phyloP scores from a whole-genome alignment of 2,797 vertebrate genomes.

The Pipistrellus pygmaeus region DNA sequence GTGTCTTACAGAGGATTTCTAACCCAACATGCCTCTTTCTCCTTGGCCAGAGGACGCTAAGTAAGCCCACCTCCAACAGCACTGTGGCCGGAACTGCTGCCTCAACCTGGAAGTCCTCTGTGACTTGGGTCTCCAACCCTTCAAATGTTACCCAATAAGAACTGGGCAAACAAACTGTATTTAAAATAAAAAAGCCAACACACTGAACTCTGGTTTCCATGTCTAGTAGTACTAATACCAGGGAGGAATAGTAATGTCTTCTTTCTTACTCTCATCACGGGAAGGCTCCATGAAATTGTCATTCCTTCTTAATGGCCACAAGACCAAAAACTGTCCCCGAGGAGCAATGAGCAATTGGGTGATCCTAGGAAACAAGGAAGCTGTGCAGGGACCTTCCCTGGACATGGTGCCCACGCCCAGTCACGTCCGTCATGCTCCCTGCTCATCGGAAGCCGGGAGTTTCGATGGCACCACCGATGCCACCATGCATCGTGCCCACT shows the following conservation, averaged over 20 bases:
- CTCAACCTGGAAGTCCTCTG: background rate
- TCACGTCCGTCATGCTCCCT: background rate
- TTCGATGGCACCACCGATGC: background rate
- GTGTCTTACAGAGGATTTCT: background rate
- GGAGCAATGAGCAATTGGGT: background rate
- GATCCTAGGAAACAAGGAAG: background rate
- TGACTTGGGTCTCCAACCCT: background rate
- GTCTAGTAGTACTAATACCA: background rate
- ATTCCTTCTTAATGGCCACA: background rate
- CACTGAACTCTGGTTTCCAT: background rate
- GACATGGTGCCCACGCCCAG: fast-evolving
- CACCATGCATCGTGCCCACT: background rate
- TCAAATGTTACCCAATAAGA: background rate
- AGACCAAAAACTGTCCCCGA: constrained; percentile 10
- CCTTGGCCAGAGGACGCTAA: background rate
- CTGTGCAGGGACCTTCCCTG: background rate
- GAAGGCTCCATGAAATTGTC: constrained; percentile 11
- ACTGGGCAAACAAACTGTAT: background rate
- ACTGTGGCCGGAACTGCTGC: background rate
- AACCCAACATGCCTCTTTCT: background rate
- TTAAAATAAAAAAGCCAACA: background rate
- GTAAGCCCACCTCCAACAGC: too few relatives aligned
- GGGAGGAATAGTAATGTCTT: background rate
- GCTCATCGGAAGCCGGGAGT: constrained; percentile 43
- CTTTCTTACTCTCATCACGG: background rate